phyloP scores from a whole-genome alignment of 1,140 invertebrate species.

The Antheraea pernyi region DNA sequence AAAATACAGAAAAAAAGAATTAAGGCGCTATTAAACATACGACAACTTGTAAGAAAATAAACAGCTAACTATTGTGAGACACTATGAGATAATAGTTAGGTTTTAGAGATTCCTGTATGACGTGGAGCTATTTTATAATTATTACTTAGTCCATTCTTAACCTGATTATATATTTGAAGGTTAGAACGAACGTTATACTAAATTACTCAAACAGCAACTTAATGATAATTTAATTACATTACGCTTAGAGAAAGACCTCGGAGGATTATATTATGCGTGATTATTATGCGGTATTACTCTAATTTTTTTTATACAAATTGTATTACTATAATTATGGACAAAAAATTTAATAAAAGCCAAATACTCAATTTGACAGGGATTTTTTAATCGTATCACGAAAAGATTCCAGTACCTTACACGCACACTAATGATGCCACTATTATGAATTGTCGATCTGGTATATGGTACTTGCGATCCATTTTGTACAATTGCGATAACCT shows the following conservation, averaged over 20 bases:
- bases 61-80: neutral
- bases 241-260: neutral
- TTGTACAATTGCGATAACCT: too few species aligned
- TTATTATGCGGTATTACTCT: neutral
- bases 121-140: neutral
- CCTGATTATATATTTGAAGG: neutral
- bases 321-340: too few species aligned
- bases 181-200: neutral
- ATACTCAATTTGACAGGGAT: too few species aligned
- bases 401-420: too few species aligned
- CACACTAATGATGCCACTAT: too few species aligned
- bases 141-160: neutral
- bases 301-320: neutral
- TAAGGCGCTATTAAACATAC: neutral
- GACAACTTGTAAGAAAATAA: neutral
- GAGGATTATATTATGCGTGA: neutral
- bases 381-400: too few species aligned
- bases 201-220: neutral
- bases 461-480: too few species aligned
- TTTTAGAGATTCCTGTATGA: neutral
- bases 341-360: too few species aligned
- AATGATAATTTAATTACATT: slow-evolving; percentile 4
- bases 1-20: neutral
- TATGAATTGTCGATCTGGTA: too few species aligned
- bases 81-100: neutral